phyloP scores from a whole-genome alignment of 2,113 vertebrate species.

The Corythaixoides concolor region DNA sequence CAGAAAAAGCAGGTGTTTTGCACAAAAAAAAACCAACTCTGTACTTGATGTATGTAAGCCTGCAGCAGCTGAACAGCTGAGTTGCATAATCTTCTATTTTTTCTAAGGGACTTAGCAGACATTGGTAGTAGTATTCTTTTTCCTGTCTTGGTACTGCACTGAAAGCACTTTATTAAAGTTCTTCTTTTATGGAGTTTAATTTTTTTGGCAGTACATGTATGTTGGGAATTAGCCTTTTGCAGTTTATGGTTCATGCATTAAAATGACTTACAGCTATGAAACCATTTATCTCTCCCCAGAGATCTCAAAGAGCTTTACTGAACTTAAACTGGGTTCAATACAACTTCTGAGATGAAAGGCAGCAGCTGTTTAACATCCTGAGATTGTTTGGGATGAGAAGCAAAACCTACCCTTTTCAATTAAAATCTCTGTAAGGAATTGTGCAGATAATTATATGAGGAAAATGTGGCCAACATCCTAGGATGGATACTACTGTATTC shows the following conservation, averaged over 20 bases:
- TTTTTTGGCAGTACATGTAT: background rate
- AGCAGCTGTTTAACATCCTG: background rate
- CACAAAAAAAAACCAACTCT: background rate
- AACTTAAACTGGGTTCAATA: background rate
- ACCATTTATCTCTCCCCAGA: background rate
- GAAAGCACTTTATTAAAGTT: background rate
- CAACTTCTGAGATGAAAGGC: background rate
- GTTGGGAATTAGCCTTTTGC: background rate
- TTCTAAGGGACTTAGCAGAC: background rate
- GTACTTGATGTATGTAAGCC: background rate
- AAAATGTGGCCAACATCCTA: background rate
- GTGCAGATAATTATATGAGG: background rate
- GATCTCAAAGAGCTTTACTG: background rate
- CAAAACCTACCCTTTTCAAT: background rate
- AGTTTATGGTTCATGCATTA: background rate
- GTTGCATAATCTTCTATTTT: background rate
- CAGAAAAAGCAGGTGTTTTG: background rate
- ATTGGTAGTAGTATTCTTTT: background rate
- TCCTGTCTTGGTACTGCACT: background rate
- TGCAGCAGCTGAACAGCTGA: background rate
- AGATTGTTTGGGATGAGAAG: background rate
- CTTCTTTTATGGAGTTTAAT: background rate
- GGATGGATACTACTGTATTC: background rate
- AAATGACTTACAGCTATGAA: background rate
- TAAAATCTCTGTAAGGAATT: background rate